Conservation (phyloP, 1,140 invertebrate genomes). For the Tenebrio molitor region DNA sequence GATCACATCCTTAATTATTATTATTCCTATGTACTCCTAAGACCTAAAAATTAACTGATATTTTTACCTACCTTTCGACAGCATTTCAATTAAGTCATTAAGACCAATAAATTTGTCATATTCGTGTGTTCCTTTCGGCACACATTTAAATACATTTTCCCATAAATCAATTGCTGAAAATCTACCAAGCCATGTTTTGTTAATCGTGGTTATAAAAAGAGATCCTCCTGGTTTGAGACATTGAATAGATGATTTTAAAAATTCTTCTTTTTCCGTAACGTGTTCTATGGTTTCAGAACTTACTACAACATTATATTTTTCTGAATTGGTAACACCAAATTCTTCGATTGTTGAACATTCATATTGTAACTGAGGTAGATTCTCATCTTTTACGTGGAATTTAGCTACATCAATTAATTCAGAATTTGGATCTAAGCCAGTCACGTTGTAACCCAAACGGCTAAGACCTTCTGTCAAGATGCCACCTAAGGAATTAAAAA, state of each 20-base stretch:
- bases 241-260: conserved; percentile 80
- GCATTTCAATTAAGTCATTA: not conserved
- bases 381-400: conserved; percentile 68
- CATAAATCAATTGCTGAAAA: conserved; percentile 79
- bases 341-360: conserved; percentile 71
- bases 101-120: conserved; percentile 83
- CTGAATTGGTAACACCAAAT: conserved; percentile 66
- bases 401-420: conserved; percentile 79
- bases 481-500: conserved; percentile 55
- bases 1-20: no score
- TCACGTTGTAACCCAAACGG: conserved; percentile 83
- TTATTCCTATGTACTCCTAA: no score
- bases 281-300: conserved; percentile 95
- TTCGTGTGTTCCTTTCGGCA: conserved; percentile 90
- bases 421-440: conserved; percentile 85
- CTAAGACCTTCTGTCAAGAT: conserved; percentile 64
- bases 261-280: conserved; percentile 81
- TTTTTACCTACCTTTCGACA: no score
- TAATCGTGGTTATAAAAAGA: conserved; percentile 94
- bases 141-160: conserved; percentile 80
- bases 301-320: conserved; percentile 86
- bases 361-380: conserved; percentile 61
- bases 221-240: conserved; percentile 89
- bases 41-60: no score
- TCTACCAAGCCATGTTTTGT: conserved; percentile 83